phyloP scores from a whole-genome alignment of 2,113 vertebrate species.

The Hipposideros armiger region DNA sequence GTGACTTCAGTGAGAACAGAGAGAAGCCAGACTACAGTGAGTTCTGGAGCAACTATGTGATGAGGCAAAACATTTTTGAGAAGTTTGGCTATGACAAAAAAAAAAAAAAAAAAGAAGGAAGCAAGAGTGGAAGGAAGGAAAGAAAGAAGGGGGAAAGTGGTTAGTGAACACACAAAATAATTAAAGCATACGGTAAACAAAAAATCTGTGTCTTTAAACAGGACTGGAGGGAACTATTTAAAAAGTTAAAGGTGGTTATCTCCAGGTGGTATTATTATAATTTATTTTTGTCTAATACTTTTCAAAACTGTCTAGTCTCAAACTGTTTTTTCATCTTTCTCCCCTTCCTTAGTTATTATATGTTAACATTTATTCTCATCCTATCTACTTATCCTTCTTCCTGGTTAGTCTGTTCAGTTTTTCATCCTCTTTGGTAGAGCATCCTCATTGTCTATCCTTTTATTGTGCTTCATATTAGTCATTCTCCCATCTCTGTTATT shows the following conservation, averaged over 20 bases:
- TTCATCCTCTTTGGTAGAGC: background rate
- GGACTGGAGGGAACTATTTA: background rate
- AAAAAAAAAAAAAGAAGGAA: background rate
- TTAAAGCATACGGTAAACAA: background rate
- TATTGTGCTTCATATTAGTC: background rate
- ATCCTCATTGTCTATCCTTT: background rate
- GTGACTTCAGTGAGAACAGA: background rate
- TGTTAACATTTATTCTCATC: background rate
- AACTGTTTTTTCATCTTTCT: background rate
- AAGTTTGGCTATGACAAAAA: background rate
- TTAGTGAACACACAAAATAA: background rate
- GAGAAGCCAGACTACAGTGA: background rate
- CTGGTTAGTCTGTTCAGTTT: background rate
- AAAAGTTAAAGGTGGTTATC: background rate
- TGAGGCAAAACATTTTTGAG: background rate
- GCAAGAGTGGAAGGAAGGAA: background rate
- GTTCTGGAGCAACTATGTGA: background rate
- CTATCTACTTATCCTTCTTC: background rate
- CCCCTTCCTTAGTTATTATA: background rate
- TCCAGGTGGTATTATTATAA: background rate
- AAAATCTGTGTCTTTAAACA: background rate
- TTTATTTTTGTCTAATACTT: background rate
- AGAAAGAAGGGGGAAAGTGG: background rate
- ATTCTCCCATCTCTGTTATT: background rate
- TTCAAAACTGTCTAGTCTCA: background rate